Percentiles rank a stretch among this genome's conserved stretches.
These are phyloP conservation scores for Patagioenas fasciata DNA, from an alignment of 2,113 vertebrate species.

Conservation along the genomic window DNA sequence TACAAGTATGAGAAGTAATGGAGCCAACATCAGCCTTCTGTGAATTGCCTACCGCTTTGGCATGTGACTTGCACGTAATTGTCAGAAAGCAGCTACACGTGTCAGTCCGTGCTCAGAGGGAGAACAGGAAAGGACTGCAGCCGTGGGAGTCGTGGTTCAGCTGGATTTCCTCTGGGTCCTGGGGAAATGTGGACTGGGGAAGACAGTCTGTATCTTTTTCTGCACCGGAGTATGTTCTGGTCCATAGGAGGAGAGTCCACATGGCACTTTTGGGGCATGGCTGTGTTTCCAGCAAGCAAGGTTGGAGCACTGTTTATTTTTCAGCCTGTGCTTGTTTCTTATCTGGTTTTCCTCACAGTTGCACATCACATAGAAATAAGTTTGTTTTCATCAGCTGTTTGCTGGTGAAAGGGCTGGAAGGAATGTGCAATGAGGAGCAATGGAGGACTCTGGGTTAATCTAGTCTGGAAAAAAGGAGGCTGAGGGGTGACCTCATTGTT, in stretches of 20 bases:
- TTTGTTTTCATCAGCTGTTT: not conserved
- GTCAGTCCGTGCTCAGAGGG: not conserved
- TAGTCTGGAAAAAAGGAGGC: not conserved
- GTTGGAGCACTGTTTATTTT: not conserved
- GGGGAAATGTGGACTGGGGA: not conserved
- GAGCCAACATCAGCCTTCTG: not conserved
- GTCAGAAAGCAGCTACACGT: not conserved
- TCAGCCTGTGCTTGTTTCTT: not conserved
- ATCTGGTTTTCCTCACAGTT: not conserved
- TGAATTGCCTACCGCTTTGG: not conserved
- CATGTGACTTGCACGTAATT: no score
- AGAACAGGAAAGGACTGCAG: not conserved
- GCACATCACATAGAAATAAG: not conserved
- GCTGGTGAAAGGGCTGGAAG: not conserved
- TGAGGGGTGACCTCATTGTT: rapidly evolving
- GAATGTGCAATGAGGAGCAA: rapidly evolving
- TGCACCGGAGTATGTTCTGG: not conserved
- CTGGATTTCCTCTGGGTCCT: not conserved
- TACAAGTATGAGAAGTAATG: not conserved
- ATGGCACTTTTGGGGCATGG: not conserved
- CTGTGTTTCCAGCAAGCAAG: not conserved
- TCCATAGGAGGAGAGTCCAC: not conserved
- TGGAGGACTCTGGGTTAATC: not conserved
- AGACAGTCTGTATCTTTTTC: not conserved
- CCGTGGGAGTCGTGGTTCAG: not conserved